Evolutionary conservation across 2,888 invertebrate species (phyloP).

Genomic region (Tricholauxania praeusta): DNA sequence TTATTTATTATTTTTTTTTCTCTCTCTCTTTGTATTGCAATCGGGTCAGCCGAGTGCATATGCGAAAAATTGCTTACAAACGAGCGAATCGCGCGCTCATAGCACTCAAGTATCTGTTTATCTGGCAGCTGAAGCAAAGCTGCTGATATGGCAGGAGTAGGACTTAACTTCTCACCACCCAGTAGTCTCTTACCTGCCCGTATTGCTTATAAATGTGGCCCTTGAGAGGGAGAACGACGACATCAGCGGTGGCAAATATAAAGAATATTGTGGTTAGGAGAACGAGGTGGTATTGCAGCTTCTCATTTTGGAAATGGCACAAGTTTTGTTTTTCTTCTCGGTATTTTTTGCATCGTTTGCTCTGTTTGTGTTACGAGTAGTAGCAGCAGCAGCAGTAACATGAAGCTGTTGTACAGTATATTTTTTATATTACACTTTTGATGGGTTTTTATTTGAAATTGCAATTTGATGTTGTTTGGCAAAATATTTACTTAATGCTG

Average conservation of each 20-base stretch:
- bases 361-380: background rate
- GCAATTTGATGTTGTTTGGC: too few species aligned
- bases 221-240: background rate
- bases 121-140: conserved; percentile 1
- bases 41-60: conserved; percentile 20
- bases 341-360: background rate
- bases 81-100: conserved; percentile 15
- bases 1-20: background rate
- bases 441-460: conserved; percentile 9
- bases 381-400: too few species aligned
- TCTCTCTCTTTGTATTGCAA: background rate
- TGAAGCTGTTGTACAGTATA: background rate
- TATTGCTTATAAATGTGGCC: conserved; percentile 5
- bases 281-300: background rate
- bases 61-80: conserved; percentile 40
- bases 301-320: conserved; percentile 9
- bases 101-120: background rate
- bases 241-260: background rate
- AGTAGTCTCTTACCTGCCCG: background rate
- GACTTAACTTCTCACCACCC: background rate
- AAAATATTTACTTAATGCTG: background rate
- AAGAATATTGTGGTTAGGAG: background rate
- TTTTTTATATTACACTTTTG: background rate
- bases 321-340: background rate
- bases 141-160: background rate